A percentile compares a stretch with the other conserved stretches of the same genome.
phyloP scores from a whole-genome alignment of 2,888 invertebrate genomes.

The Apotomis turbidana region DNA sequence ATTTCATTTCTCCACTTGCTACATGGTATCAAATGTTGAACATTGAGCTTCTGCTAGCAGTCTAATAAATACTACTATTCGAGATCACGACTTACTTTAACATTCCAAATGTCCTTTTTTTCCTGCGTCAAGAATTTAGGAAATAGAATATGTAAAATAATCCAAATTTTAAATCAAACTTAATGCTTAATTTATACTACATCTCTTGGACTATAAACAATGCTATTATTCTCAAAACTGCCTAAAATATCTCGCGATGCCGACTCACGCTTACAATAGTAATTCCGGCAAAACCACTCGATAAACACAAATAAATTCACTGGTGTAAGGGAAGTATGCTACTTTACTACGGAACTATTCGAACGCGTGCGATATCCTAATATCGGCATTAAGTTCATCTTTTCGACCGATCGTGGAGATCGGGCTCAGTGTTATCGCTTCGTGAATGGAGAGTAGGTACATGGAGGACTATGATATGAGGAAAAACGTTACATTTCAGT shows the following conservation, averaged over 20 bases:
- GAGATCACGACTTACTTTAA: too few species aligned
- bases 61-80: too few species aligned
- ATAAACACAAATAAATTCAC: constrained; percentile 10
- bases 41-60: too few species aligned
- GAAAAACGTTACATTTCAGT: too few species aligned
- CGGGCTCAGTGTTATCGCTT: constrained; percentile 58
- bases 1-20: too few species aligned
- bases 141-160: not conserved
- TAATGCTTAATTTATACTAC: not conserved
- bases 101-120: too few species aligned
- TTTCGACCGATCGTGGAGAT: constrained; percentile 64
- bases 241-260: constrained; percentile 5
- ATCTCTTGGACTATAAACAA: constrained; percentile 9
- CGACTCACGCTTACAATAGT: constrained; percentile 2
- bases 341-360: constrained; percentile 56
- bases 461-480: constrained; percentile 33
- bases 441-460: constrained; percentile 44
- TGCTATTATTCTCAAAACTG: constrained; percentile 1
- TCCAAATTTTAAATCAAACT: not conserved
- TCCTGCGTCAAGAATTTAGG: too few species aligned
- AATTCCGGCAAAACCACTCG: not conserved
- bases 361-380: constrained; percentile 71
- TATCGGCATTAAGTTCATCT: constrained; percentile 70
- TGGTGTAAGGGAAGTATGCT: constrained; percentile 37
- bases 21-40: too few species aligned